Conservation (phyloP, 2,797 vertebrate genomes). For the Buphagus erythrorhynchus region DNA sequence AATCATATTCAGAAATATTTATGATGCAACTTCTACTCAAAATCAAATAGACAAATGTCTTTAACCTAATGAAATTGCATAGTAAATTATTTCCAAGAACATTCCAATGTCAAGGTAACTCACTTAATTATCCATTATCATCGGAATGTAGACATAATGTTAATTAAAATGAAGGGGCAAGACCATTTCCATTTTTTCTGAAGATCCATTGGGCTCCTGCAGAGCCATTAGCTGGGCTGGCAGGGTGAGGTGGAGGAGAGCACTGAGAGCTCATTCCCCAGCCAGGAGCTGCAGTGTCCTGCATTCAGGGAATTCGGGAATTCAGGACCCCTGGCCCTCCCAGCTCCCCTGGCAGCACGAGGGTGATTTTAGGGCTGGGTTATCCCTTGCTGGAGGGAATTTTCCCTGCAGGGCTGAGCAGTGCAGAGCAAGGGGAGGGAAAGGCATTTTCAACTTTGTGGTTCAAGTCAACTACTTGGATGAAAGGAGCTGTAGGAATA, state of each 20-base stretch:
- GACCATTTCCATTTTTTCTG: conserved; percentile 83
- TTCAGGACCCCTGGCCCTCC: neutral
- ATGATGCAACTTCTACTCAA: conserved; percentile 65
- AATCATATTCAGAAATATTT: conserved; percentile 72
- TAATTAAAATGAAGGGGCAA: conserved; percentile 85
- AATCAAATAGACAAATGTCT: conserved; percentile 74
- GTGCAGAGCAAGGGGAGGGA: neutral
- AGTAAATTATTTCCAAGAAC: conserved; percentile 83
- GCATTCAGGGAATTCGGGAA: too few relatives aligned
- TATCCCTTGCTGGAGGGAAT: neutral
- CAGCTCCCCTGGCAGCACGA: neutral
- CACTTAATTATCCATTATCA: conserved; percentile 84
- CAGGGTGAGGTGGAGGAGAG: conserved; percentile 74
- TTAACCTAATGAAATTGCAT: conserved; percentile 71
- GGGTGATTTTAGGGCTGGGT: neutral
- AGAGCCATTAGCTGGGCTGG: conserved; percentile 68
- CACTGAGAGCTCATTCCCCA: neutral
- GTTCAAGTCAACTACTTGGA: neutral
- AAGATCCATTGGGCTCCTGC: conserved; percentile 75
- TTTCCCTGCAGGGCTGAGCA: neutral
- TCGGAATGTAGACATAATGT: conserved; percentile 80
- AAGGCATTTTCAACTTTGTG: neutral
- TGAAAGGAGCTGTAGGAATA: neutral
- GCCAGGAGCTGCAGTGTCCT: neutral
- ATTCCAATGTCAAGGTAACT: conserved; percentile 83